Base-by-base conservation (phyloP, 2,888 invertebrate genomes). In the Meteorus cinctellus region DNA sequence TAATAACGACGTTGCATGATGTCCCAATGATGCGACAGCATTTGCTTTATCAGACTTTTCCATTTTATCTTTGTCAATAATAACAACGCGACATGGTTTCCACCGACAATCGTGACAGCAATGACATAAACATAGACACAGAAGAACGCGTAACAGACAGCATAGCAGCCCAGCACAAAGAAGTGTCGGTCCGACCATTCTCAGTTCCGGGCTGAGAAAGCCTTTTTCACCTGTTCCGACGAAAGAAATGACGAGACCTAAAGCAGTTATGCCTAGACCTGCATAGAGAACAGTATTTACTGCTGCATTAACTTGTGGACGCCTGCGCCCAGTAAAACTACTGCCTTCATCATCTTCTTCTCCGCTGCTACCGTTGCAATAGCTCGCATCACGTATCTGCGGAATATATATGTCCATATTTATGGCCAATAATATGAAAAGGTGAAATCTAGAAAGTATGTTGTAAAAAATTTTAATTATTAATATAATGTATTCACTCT, bases 161-260 rank as follows among this genome's bases (percentile, higher is more conserved):
- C 96, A 96, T 82, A 95, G 92, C 85, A 96, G 92, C 83, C 96
- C 96, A 84, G 95, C 92, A 86, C 92, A 93, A 88, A 95, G 93
- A 85, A 95, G 92, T 79, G 95, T 94, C 79, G 96, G 96, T 80
- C 97, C 97, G 90, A 96, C 96, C 86, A 96, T 92, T 84, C 96
- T 93, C 83, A 97, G 91, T 88, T 96, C 96, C 81, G 95, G 93
- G 81, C 96, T 96, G 94, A 96, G 93, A 95, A 96, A 90, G 94
- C 92, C 94, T 91, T 96, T 96, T 91, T 96, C 96, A 86, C 96
- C 96, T 81, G 96, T 96, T 84, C 96, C 96, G 81, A 96, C 96
- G 91, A 96, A 96, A 89, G 96, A 95, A 85, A 96, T 95, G 84
- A 96, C 95, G 85, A 96, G 93, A 75, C 96, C 97, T 82, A 96